Conservation (phyloP, 2,797 vertebrate species). For the Brachymystax lenok region DNA sequence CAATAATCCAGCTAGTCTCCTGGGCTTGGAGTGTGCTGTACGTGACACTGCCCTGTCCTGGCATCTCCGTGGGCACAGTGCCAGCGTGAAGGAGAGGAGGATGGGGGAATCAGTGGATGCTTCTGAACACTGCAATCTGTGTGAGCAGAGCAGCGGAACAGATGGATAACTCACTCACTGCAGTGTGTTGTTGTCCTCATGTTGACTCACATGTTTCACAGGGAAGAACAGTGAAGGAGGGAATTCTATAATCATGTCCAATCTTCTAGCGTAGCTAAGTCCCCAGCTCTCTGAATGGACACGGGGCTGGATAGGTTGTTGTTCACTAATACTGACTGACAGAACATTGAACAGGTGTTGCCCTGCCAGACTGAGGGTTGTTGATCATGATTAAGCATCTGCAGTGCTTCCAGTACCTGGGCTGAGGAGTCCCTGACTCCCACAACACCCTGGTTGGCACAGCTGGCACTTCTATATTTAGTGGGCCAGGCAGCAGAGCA, state of each 20-base stretch:
- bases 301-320: not conserved
- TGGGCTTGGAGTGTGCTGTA: not conserved
- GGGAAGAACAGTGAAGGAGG: not conserved
- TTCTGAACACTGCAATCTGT: conserved; percentile 35
- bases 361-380: conserved; percentile 12
- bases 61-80: conserved; percentile 29
- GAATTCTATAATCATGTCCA: not conserved
- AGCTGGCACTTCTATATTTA: conserved; percentile 80
- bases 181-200: not conserved
- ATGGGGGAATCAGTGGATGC: not conserved
- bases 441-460: conserved; percentile 59
- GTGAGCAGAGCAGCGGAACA: conserved; percentile 38
- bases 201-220: not conserved
- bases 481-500: conserved; percentile 58
- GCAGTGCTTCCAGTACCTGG: conserved; percentile 13
- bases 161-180: not conserved
- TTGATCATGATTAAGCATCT: conserved; percentile 36
- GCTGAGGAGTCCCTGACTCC: conserved; percentile 47
- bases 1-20: not conserved
- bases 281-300: not conserved
- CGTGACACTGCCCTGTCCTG: not conserved
- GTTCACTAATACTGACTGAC: conserved; percentile 19
- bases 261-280: not conserved
- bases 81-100: conserved; percentile 16
- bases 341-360: conserved; percentile 15